A percentile compares a stretch with the other conserved stretches of the same genome.
Evolutionary conservation across 1,140 invertebrate genomes (phyloP).

Genomic region (Homalodisca vitripennis): DNA sequence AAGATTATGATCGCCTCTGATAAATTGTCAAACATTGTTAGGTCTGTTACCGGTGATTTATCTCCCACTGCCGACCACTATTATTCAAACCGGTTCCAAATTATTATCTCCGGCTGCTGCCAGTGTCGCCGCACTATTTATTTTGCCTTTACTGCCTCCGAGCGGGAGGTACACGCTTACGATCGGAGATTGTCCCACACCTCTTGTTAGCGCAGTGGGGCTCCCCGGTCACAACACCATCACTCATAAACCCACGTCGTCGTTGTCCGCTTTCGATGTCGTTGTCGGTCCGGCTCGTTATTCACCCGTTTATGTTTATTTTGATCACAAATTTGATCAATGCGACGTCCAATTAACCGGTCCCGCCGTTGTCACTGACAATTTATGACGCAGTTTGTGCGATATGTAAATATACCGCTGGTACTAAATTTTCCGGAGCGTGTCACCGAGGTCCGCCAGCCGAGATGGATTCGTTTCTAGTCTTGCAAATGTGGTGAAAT

Average conservation of each 20-base stretch:
- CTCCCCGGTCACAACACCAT: slow-evolving; percentile 1
- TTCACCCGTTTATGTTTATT: background rate
- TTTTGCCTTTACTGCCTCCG: slow-evolving; percentile 2
- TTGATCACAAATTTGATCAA: background rate
- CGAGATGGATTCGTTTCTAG: too few relatives aligned
- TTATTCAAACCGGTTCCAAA: slow-evolving; percentile 24
- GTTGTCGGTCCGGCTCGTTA: background rate
- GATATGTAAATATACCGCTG: background rate
- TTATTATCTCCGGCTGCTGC: background rate
- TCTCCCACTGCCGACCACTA: background rate
- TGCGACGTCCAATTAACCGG: background rate
- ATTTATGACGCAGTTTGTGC: background rate
- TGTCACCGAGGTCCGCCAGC: too few relatives aligned
- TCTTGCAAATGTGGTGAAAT: too few relatives aligned
- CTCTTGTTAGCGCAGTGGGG: background rate
- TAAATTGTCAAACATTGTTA: slow-evolving; percentile 24
- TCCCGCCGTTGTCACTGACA: background rate
- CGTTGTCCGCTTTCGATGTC: too few relatives aligned
- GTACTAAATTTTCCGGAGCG: too few relatives aligned
- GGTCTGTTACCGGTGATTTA: background rate
- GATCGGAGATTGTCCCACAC: slow-evolving; percentile 1
- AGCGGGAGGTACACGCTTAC: background rate
- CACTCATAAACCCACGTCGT: background rate
- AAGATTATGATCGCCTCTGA: slow-evolving; percentile 17
- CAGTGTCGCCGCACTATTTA: slow-evolving; percentile 7